A percentile compares a stretch with the other conserved stretches of the same genome.
Conservation (phyloP, 1,140 invertebrate genomes). For the Ips nitidus region DNA sequence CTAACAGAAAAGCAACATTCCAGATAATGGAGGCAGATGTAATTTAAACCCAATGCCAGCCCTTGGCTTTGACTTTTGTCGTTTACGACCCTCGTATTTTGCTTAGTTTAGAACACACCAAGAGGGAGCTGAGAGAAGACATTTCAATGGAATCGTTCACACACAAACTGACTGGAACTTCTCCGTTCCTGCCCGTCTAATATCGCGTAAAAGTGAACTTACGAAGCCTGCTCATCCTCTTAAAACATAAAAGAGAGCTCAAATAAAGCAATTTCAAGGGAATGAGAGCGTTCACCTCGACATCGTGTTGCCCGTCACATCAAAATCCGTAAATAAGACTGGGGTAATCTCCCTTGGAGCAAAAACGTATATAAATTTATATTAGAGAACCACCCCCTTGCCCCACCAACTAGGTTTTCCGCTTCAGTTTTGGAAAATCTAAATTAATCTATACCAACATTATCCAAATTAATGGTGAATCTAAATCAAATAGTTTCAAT, state of each 20-base stretch:
- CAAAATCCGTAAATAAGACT: slow-evolving; percentile 1
- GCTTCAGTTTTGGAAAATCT: too few relatives aligned
- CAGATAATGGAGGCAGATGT: too few relatives aligned
- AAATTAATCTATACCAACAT: too few relatives aligned
- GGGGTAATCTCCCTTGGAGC: background rate
- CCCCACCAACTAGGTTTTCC: too few relatives aligned
- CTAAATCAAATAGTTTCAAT: too few relatives aligned
- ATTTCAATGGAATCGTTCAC: background rate
- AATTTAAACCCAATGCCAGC: too few relatives aligned
- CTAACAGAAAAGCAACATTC: too few relatives aligned
- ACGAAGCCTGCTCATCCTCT: background rate
- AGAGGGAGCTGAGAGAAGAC: background rate
- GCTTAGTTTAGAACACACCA: background rate
- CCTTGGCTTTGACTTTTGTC: too few relatives aligned
- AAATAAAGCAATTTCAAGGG: slow-evolving; percentile 6
- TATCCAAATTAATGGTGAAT: too few relatives aligned
- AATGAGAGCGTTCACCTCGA: slow-evolving; percentile 6
- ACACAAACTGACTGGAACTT: background rate
- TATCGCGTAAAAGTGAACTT: slow-evolving; percentile 2
- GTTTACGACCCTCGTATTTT: too few relatives aligned
- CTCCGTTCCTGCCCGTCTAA: background rate
- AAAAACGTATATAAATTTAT: background rate
- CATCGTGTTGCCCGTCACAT: background rate
- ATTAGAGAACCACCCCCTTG: too few relatives aligned
- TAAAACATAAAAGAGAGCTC: slow-evolving; percentile 11